These are phyloP conservation scores for Amiota communis DNA, from an alignment of 2,888 invertebrate species.

Conservation along the genomic window DNA sequence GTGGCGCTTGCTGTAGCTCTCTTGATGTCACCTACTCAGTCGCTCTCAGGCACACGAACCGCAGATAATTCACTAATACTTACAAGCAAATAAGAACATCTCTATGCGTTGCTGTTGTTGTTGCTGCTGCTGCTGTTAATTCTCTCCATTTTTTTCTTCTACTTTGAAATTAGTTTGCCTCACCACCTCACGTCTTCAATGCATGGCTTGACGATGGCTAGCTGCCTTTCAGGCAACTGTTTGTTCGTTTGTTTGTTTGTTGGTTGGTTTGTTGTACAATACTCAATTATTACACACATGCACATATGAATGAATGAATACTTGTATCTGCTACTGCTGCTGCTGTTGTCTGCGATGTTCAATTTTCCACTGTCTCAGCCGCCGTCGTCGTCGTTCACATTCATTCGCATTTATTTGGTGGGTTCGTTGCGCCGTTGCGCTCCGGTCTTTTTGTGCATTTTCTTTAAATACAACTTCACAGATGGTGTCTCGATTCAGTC, in stretches of 20 bases:
- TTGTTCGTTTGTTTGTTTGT: conserved; percentile 24
- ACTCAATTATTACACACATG: background rate
- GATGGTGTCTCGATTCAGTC: conserved; percentile 67
- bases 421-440: conserved; percentile 34
- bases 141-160: conserved; percentile 1
- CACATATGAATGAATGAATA: background rate
- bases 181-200: too few relatives aligned
- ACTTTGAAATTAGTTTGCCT: background rate
- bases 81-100: background rate
- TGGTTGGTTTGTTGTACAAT: conserved; percentile 53
- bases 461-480: conserved; percentile 71
- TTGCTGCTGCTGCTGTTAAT: background rate
- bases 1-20: background rate
- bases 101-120: background rate
- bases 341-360: conserved; percentile 35
- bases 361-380: conserved; percentile 26
- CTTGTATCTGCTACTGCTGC: conserved; percentile 34
- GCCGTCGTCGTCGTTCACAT: background rate
- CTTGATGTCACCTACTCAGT: background rate
- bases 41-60: background rate
- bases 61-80: background rate
- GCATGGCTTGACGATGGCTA: too few relatives aligned
- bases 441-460: conserved; percentile 29
- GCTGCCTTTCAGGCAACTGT: background rate
- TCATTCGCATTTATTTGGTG: background rate